Evolutionary conservation across 2,797 vertebrate species (phyloP).

Genomic region (Anguilla anguilla): DNA sequence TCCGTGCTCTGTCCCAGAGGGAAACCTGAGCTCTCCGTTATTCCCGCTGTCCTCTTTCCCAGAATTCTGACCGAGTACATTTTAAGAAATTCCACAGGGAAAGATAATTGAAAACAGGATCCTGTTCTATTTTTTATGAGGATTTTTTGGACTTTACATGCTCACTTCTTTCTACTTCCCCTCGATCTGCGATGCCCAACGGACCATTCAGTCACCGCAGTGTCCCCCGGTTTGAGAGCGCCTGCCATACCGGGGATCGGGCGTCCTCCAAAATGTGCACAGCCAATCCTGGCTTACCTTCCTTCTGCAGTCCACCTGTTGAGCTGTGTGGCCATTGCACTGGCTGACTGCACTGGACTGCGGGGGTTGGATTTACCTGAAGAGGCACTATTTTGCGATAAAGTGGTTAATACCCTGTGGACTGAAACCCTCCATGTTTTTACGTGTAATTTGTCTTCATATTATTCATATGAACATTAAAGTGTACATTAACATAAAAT

Average conservation of each 20-base stretch:
- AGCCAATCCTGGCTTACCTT: background rate
- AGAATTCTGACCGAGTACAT: constrained; percentile 32
- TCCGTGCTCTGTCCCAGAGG: constrained; percentile 16
- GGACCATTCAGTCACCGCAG: background rate
- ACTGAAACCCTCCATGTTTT: too few relatives aligned
- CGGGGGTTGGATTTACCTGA: background rate
- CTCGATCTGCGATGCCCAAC: too few relatives aligned
- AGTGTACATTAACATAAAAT: too few relatives aligned
- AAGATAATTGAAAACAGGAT: constrained; percentile 38
- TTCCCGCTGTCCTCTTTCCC: constrained; percentile 33
- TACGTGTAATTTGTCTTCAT: too few relatives aligned
- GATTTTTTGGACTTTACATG: background rate
- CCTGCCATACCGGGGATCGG: background rate
- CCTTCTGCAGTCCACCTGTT: background rate
- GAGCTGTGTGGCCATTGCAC: background rate
- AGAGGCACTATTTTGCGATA: background rate
- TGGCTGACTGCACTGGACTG: background rate
- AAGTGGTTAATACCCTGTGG: too few relatives aligned
- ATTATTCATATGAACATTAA: too few relatives aligned
- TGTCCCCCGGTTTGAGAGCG: background rate
- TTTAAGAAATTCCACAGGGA: constrained; percentile 34
- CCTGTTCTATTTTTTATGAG: constrained; percentile 38
- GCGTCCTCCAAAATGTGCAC: too few relatives aligned
- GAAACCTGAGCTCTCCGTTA: constrained; percentile 28
- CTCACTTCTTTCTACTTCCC: background rate